Conservation (phyloP, 2,888 invertebrate genomes). For the Acleris literana region DNA sequence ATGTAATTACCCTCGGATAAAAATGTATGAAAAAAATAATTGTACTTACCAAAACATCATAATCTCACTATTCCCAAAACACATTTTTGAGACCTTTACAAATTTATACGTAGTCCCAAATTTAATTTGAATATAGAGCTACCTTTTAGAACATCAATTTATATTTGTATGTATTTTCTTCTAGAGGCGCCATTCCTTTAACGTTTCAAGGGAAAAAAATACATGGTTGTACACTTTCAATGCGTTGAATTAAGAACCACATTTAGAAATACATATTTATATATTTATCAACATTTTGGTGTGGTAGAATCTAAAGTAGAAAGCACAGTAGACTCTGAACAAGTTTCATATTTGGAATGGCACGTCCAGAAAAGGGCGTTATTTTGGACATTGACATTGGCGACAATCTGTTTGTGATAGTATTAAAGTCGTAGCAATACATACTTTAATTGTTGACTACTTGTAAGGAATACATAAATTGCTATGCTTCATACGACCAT, state of each 20-base stretch:
- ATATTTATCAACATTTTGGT: too few species aligned
- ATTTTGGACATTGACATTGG: constrained; percentile 1
- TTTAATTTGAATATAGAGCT: constrained; percentile 65
- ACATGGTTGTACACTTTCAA: too few species aligned
- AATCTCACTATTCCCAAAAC: constrained; percentile 43
- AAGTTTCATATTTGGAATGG: too few species aligned
- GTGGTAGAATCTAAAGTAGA: too few species aligned
- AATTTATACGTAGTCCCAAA: constrained; percentile 60
- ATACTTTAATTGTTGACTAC: constrained; percentile 73
- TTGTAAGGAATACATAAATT: constrained; percentile 69
- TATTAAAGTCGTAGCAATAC: constrained; percentile 34
- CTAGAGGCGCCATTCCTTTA: too few species aligned
- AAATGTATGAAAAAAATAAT: too few species aligned
- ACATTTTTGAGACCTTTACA: constrained; percentile 79
- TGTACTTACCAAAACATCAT: neutral
- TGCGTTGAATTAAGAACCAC: too few species aligned
- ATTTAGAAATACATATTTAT: neutral
- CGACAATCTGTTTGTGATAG: constrained; percentile 17
- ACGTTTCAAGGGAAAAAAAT: too few species aligned
- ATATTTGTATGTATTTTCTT: constrained; percentile 25
- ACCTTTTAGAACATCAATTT: constrained; percentile 54
- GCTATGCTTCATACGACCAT: constrained; percentile 48
- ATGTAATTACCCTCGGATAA: too few species aligned
- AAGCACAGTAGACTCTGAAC: too few species aligned
- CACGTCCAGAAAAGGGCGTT: too few species aligned